These are phyloP conservation scores for Aphelenchoides avenae DNA, from an alignment of 1,140 invertebrate genomes.

Conservation along the genomic window DNA sequence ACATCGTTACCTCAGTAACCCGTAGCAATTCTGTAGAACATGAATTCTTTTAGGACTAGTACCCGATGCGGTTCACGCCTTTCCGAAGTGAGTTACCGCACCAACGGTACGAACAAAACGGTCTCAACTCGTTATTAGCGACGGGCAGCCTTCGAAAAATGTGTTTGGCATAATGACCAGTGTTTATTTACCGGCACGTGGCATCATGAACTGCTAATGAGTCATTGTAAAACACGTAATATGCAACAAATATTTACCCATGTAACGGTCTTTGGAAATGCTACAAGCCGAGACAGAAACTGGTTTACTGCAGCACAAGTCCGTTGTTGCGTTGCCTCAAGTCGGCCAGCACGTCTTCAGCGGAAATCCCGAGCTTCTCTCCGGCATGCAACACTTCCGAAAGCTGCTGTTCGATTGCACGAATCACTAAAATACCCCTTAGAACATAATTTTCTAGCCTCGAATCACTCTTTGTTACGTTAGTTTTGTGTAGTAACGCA, in stretches of 20 bases:
- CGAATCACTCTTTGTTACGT: too few relatives aligned
- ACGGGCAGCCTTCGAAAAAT: too few relatives aligned
- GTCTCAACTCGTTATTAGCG: constrained; percentile 7
- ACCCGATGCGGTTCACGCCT: constrained; percentile 14
- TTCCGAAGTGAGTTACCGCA: constrained; percentile 24
- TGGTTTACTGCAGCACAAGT: too few relatives aligned
- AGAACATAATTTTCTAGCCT: too few relatives aligned
- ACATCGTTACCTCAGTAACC: constrained; percentile 9
- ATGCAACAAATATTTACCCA: too few relatives aligned
- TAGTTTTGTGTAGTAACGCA: too few relatives aligned
- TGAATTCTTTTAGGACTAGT: constrained; percentile 13
- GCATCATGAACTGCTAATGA: too few relatives aligned
- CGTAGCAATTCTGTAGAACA: constrained; percentile 5
- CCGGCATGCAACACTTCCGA: constrained; percentile 34
- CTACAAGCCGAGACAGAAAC: too few relatives aligned
- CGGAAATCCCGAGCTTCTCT: constrained; percentile 32
- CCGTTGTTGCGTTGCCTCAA: constrained; percentile 28
- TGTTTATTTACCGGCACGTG: too few relatives aligned
- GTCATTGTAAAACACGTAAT: too few relatives aligned
- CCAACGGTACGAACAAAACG: constrained; percentile 11
- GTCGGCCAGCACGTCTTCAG: constrained; percentile 38
- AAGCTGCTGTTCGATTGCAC: constrained; percentile 39
- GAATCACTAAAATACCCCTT: constrained; percentile 40
- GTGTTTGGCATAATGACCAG: too few relatives aligned
- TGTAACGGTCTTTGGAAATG: too few relatives aligned